phyloP scores from a whole-genome alignment of 2,113 vertebrate species.

The Malurus cyaneus region DNA sequence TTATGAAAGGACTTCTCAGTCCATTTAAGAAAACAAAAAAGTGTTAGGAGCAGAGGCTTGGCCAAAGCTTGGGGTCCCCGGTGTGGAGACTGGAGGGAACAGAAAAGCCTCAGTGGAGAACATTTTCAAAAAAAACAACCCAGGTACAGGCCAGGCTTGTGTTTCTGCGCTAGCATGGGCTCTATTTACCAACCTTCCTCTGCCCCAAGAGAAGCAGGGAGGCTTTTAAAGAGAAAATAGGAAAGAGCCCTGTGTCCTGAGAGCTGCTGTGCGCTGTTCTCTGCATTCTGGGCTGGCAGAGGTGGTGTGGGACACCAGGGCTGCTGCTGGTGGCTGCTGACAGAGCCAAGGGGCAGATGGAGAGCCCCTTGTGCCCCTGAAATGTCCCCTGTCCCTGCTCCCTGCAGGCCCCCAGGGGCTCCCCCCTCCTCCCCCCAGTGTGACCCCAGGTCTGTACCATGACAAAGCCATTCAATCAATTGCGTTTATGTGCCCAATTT shows the following conservation, averaged over 20 bases:
- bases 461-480: background rate
- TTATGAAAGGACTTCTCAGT: conserved; percentile 64
- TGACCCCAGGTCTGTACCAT: background rate
- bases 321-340: background rate
- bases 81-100: conserved; percentile 36
- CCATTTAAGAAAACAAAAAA: conserved; percentile 57
- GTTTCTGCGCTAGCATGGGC: background rate
- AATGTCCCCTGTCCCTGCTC: background rate
- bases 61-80: conserved; percentile 41
- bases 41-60: conserved; percentile 60
- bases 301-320: background rate
- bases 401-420: fast-evolving
- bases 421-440: fast-evolving
- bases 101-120: conserved; percentile 65
- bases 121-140: conserved; percentile 35
- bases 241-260: background rate
- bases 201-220: background rate
- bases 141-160: conserved; percentile 47
- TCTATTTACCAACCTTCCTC: background rate
- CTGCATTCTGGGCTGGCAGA: background rate
- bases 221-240: background rate
- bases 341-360: background rate
- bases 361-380: fast-evolving
- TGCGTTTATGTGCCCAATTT: background rate
- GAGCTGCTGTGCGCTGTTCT: background rate